Evolutionary conservation across 1,140 invertebrate genomes (phyloP).

Genomic region (Akabosia matsudoensis): DNA sequence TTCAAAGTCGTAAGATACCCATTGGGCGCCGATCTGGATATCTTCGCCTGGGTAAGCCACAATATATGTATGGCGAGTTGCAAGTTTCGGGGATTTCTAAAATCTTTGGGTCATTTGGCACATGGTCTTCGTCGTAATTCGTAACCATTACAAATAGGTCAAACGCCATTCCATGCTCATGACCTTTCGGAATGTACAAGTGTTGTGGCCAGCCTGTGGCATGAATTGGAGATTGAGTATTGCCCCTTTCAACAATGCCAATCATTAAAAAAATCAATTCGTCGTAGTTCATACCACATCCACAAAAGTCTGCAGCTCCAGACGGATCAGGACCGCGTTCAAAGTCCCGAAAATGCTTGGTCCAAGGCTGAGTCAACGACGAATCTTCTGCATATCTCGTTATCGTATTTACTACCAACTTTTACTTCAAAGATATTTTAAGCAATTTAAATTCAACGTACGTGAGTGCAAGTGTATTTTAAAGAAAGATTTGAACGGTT

Average conservation of each 20-base stretch:
- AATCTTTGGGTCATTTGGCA: conserved; percentile 4
- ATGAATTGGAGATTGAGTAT: too few relatives aligned
- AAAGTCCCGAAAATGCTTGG: background rate
- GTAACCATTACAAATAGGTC: conserved; percentile 17
- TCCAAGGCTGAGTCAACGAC: background rate
- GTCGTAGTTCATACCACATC: background rate
- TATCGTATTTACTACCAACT: conserved; percentile 11
- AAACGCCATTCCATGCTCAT: background rate
- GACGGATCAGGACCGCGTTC: background rate
- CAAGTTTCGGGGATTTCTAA: background rate
- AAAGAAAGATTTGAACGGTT: background rate
- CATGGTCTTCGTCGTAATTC: conserved; percentile 6
- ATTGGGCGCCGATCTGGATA: background rate
- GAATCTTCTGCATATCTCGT: conserved; percentile 10
- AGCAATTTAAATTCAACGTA: too few relatives aligned
- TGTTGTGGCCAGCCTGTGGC: background rate
- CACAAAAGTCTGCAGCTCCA: conserved; percentile 1
- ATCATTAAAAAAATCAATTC: background rate
- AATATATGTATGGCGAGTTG: conserved; percentile 19
- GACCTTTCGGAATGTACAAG: conserved; percentile 14
- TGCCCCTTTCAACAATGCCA: too few relatives aligned
- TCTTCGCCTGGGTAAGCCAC: background rate
- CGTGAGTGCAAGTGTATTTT: too few relatives aligned
- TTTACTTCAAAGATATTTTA: background rate
- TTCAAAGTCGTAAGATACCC: background rate